phyloP scores from a whole-genome alignment of 2,888 invertebrate genomes.

The Dicyrtoma fusca region DNA sequence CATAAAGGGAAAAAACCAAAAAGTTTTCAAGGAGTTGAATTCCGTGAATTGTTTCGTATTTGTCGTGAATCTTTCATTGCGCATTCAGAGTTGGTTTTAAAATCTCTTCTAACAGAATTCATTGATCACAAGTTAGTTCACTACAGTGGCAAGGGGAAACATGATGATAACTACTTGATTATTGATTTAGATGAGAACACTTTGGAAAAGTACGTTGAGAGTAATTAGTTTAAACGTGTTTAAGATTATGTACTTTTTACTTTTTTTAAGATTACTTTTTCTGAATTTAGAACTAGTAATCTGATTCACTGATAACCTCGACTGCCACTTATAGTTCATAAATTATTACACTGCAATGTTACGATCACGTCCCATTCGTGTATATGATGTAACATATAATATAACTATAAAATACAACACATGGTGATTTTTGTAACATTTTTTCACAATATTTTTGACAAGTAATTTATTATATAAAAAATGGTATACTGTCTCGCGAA shows the following conservation, averaged over 20 bases:
- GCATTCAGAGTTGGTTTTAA: slow-evolving; percentile 86
- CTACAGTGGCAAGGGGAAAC: slow-evolving; percentile 46
- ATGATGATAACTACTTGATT: slow-evolving; percentile 38
- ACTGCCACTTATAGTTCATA: too few species aligned
- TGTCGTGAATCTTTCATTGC: slow-evolving; percentile 89
- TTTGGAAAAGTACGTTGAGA: slow-evolving; percentile 31
- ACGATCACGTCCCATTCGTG: too few species aligned
- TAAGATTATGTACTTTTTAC: not conserved
- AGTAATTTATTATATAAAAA: too few species aligned
- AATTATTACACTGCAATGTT: too few species aligned
- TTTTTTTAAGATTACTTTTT: not conserved
- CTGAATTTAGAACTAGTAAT: too few species aligned
- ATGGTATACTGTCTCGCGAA: too few species aligned
- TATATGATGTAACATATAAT: too few species aligned
- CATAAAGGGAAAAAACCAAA: slow-evolving; percentile 17
- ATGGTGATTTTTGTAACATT: too few species aligned
- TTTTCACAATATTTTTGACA: too few species aligned
- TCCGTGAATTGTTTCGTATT: slow-evolving; percentile 81
- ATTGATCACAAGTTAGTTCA: slow-evolving; percentile 86
- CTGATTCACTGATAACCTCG: too few species aligned
- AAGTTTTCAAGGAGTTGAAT: slow-evolving; percentile 72
- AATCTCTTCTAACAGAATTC: slow-evolving; percentile 93
- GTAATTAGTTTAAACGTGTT: not conserved
- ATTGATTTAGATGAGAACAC: slow-evolving; percentile 22
- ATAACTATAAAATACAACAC: too few species aligned